These are phyloP conservation scores for Rhagologus leucostigma DNA, from an alignment of 2,113 vertebrate genomes.

Conservation along the genomic window DNA sequence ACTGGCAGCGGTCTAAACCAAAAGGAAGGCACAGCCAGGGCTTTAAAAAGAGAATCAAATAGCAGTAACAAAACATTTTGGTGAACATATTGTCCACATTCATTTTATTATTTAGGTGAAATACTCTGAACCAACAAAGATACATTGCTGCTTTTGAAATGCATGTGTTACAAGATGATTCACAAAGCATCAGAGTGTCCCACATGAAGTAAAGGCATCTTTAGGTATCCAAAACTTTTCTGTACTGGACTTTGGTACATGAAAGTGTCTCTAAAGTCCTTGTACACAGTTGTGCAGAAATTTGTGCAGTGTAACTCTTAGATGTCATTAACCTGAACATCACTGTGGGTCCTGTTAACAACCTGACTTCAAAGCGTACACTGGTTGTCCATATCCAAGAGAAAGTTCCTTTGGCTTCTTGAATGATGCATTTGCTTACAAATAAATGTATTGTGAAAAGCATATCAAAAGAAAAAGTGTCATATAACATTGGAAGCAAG, in stretches of 20 bases:
- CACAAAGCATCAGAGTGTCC: not conserved
- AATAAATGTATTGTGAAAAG: not conserved
- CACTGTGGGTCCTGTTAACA: not conserved
- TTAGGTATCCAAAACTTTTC: not conserved
- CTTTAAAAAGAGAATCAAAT: not conserved
- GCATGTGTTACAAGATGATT: not conserved
- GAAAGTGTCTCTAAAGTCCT: not conserved
- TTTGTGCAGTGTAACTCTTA: not conserved
- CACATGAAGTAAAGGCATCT: not conserved
- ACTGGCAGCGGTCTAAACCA: not conserved
- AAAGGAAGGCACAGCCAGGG: not conserved
- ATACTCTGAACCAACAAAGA: not conserved
- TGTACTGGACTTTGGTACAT: not conserved
- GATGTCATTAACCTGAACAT: not conserved
- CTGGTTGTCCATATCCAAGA: not conserved
- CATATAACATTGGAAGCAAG: not conserved
- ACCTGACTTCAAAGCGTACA: not conserved
- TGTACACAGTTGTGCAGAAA: not conserved
- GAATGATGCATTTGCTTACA: not conserved
- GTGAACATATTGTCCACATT: not conserved
- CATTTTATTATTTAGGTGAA: not conserved
- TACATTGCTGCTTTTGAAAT: not conserved
- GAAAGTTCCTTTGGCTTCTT: not conserved
- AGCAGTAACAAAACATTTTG: not conserved
- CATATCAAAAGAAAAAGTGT: not conserved